Evolutionary conservation across 2,113 vertebrate genomes (phyloP).

Genomic region (Neogobius melanostomus): DNA sequence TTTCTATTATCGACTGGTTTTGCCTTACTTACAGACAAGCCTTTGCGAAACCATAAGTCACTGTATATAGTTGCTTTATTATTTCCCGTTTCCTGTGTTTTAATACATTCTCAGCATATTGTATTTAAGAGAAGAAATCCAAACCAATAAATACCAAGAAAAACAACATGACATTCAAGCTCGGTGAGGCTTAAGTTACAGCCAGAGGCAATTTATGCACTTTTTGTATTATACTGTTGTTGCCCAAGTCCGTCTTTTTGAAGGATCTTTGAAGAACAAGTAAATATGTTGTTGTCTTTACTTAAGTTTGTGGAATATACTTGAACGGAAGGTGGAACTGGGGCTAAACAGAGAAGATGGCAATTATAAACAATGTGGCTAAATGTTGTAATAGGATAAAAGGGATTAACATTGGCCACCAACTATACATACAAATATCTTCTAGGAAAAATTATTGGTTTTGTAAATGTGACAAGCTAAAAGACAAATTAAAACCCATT

Average conservation of each 20-base stretch:
- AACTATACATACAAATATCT: neutral
- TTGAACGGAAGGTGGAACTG: conserved; percentile 39
- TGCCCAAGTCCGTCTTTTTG: conserved; percentile 46
- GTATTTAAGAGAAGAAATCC: conserved; percentile 15
- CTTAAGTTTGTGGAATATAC: conserved; percentile 36
- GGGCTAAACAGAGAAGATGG: conserved; percentile 25
- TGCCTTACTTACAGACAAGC: neutral
- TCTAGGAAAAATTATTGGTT: neutral
- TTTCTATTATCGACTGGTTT: neutral
- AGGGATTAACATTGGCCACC: neutral
- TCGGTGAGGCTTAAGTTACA: conserved; percentile 39
- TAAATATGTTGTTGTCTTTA: conserved; percentile 45
- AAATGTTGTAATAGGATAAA: neutral
- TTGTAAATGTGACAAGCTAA: neutral
- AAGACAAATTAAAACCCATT: too few species aligned
- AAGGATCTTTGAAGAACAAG: conserved; percentile 56
- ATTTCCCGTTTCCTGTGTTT: conserved; percentile 6
- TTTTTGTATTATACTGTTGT: conserved; percentile 47
- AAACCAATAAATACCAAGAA: conserved; percentile 18
- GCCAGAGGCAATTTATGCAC: conserved; percentile 37
- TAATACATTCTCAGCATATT: conserved; percentile 9
- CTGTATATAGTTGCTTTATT: conserved; percentile 3
- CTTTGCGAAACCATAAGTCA: neutral
- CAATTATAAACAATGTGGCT: neutral
- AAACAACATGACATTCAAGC: conserved; percentile 45